A percentile compares a stretch with the other conserved stretches of the same genome.
Conservation (phyloP, 2,113 vertebrate species). For the Ceuthmochares aereus region DNA sequence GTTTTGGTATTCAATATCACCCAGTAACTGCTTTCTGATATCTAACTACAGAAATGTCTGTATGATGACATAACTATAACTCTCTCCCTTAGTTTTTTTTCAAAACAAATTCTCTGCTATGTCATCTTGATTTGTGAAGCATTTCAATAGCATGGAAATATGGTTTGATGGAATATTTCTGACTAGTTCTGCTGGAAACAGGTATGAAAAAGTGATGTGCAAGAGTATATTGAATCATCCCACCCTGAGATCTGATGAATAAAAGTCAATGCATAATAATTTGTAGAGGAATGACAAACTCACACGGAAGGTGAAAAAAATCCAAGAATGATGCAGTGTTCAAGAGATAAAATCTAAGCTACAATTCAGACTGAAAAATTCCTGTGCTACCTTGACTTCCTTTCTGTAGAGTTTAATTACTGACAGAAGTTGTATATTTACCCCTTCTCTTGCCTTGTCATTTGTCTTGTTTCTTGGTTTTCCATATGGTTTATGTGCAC, state of each 20-base stretch:
- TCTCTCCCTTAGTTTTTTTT: background rate
- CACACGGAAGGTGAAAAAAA: background rate
- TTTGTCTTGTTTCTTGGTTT: background rate
- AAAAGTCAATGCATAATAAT: background rate
- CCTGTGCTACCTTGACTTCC: background rate
- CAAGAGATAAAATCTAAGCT: background rate
- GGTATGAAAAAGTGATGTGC: background rate
- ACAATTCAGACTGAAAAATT: background rate
- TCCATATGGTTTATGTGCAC: background rate
- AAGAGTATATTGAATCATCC: background rate
- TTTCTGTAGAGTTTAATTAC: background rate
- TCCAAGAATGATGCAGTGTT: background rate
- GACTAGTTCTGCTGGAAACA: background rate
- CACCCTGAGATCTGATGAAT: background rate
- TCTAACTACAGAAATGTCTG: background rate
- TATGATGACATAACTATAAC: background rate
- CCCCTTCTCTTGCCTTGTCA: background rate
- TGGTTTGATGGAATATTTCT: background rate
- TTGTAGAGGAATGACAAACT: background rate
- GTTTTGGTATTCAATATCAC: background rate
- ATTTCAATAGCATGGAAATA: background rate
- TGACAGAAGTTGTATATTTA: background rate
- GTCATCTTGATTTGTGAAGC: background rate
- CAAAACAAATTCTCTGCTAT: background rate
- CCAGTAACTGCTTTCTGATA: background rate